Percentiles rank a stretch among this genome's conserved stretches.
These are phyloP conservation scores for Chaunax sp. DNA, from an alignment of 2,797 vertebrate genomes.

Conservation along the genomic window DNA sequence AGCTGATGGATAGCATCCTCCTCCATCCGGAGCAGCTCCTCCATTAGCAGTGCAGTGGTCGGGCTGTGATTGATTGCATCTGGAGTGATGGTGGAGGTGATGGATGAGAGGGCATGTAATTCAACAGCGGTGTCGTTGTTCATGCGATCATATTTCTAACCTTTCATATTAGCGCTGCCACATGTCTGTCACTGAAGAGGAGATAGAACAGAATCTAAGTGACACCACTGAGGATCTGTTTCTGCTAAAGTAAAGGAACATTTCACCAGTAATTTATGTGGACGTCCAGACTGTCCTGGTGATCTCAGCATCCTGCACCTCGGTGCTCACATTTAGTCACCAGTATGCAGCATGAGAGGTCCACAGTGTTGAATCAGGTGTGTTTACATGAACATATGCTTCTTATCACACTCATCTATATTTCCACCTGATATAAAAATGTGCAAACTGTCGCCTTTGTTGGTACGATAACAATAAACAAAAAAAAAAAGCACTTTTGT, in stretches of 20 bases:
- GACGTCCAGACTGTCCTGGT: slow-evolving; percentile 7
- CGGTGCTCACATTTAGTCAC: neutral
- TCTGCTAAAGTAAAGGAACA: slow-evolving; percentile 1
- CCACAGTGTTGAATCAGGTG: slow-evolving; percentile 4
- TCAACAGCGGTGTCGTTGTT: slow-evolving; percentile 29
- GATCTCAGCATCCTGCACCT: neutral
- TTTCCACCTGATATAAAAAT: neutral
- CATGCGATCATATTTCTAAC: slow-evolving; percentile 49
- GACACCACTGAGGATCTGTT: slow-evolving; percentile 26
- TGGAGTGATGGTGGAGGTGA: slow-evolving; percentile 62
- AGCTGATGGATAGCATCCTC: slow-evolving; percentile 67
- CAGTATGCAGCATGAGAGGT: neutral
- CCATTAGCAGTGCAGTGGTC: slow-evolving; percentile 35
- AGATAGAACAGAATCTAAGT: slow-evolving; percentile 10
- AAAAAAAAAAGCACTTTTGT: neutral
- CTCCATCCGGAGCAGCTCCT: slow-evolving; percentile 43
- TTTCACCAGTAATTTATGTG: slow-evolving; percentile 25
- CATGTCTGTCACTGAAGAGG: slow-evolving; percentile 11
- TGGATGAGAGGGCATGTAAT: slow-evolving; percentile 51
- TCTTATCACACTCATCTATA: slow-evolving; percentile 9
- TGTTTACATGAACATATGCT: slow-evolving; percentile 16
- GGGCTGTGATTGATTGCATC: slow-evolving; percentile 59
- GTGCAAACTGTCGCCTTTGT: too few relatives aligned
- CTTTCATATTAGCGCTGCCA: slow-evolving; percentile 30
- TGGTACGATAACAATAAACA: neutral